These are phyloP conservation scores for Troides aeacus DNA, from an alignment of 2,888 invertebrate genomes.

Conservation along the genomic window DNA sequence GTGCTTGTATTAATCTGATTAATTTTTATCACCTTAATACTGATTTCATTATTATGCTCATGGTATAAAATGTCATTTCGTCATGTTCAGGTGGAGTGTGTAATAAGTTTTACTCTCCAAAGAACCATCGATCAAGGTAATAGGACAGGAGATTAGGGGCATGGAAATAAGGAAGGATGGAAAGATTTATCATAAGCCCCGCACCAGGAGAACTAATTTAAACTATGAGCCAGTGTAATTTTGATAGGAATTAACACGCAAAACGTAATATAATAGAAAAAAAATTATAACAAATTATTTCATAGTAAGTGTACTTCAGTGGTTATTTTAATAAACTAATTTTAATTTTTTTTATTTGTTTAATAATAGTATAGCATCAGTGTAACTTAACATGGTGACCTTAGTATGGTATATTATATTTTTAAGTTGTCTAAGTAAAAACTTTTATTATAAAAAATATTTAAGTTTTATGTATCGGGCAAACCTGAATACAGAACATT, in stretches of 20 bases:
- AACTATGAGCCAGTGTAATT: constrained; percentile 16
- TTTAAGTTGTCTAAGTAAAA: too few relatives aligned
- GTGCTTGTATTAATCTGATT: too few relatives aligned
- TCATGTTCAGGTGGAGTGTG: constrained; percentile 2
- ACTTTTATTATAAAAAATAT: too few relatives aligned
- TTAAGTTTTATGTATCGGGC: not conserved
- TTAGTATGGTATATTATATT: too few relatives aligned
- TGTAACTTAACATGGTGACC: too few relatives aligned
- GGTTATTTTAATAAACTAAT: not conserved
- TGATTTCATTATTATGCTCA: not conserved
- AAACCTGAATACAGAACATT: not conserved
- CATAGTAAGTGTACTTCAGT: not conserved
- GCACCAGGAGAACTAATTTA: constrained; percentile 25
- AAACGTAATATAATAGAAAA: not conserved
- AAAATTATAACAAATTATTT: not conserved
- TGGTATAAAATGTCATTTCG: constrained; percentile 14
- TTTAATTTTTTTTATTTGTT: not conserved
- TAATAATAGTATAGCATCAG: too few relatives aligned
- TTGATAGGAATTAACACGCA: not conserved
- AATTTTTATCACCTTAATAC: too few relatives aligned
- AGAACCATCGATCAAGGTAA: constrained; percentile 28
- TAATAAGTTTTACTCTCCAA: constrained; percentile 19
- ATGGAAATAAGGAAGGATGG: constrained; percentile 29
- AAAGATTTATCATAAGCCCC: constrained; percentile 26
- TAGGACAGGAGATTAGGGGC: constrained; percentile 30